A percentile compares a stretch with the other conserved stretches of the same genome.
Evolutionary conservation across 2,888 invertebrate species (phyloP).

Genomic region (Bruchidius siliquastri): DNA sequence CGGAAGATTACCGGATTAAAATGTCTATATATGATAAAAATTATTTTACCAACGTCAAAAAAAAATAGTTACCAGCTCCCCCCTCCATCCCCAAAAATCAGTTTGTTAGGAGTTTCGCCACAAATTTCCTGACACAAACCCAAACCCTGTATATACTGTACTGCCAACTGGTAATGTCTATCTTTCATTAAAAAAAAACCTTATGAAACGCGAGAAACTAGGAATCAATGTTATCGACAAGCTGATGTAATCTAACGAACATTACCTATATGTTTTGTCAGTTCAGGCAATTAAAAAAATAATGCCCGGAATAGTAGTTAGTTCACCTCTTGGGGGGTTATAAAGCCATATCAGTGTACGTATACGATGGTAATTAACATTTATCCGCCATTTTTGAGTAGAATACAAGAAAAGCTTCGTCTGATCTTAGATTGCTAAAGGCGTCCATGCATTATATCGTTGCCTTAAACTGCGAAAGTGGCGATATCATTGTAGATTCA

Average conservation of each 20-base stretch:
- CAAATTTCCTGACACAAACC: too few relatives aligned
- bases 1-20: too few relatives aligned
- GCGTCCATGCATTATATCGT: neutral
- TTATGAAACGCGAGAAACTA: neutral
- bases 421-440: slow-evolving; percentile 11
- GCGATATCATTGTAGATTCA: too few relatives aligned
- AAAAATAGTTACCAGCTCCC: too few relatives aligned
- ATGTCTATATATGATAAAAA: too few relatives aligned
- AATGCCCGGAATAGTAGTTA: slow-evolving; percentile 17
- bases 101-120: too few relatives aligned
- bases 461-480: neutral
- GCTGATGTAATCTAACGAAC: neutral
- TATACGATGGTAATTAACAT: slow-evolving; percentile 33
- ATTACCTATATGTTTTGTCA: slow-evolving; percentile 5
- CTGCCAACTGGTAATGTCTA: neutral
- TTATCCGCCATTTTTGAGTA: slow-evolving; percentile 34
- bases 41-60: too few relatives aligned
- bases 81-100: too few relatives aligned
- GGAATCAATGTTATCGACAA: neutral
- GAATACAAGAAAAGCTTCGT: slow-evolving; percentile 30
- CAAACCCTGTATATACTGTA: too few relatives aligned
- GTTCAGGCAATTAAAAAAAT: slow-evolving; percentile 28
- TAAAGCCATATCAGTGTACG: slow-evolving; percentile 28
- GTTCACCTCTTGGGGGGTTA: slow-evolving; percentile 25
- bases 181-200: neutral